These are phyloP conservation scores for Monarcha castaneiventris DNA, from an alignment of 2,113 vertebrate genomes.

Conservation along the genomic window DNA sequence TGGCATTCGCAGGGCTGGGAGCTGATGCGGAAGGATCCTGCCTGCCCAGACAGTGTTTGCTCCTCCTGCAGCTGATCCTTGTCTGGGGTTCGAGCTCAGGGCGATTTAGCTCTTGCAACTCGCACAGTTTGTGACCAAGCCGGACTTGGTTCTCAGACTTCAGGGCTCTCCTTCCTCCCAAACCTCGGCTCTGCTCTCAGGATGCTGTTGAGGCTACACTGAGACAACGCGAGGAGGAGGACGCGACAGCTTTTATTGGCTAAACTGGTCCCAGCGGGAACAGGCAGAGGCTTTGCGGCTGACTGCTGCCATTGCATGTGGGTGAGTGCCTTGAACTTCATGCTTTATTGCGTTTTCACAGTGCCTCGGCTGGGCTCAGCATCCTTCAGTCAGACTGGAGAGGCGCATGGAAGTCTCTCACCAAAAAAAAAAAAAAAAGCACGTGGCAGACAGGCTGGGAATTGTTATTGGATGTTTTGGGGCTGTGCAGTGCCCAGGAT, in stretches of 20 bases:
- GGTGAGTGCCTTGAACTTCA: conserved; percentile 11
- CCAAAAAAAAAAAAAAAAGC: background rate
- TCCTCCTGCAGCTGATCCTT: background rate
- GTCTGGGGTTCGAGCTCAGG: background rate
- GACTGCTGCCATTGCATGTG: background rate
- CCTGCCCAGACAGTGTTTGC: background rate
- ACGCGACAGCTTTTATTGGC: background rate
- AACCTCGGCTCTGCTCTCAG: background rate
- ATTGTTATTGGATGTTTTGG: background rate
- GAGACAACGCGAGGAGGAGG: background rate
- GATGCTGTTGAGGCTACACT: background rate
- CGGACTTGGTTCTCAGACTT: background rate
- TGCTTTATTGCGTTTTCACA: background rate
- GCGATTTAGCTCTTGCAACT: background rate
- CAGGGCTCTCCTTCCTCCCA: background rate
- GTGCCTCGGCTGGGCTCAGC: background rate
- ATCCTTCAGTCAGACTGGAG: background rate
- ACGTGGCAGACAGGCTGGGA: background rate
- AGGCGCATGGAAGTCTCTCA: background rate
- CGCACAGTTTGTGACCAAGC: background rate
- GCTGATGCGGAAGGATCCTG: background rate
- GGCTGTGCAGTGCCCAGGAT: background rate
- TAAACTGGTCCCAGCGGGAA: background rate
- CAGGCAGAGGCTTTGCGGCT: background rate
- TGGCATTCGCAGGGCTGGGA: background rate